phyloP scores from a whole-genome alignment of 1,140 invertebrate species.

The Drosophila parabipectinata region DNA sequence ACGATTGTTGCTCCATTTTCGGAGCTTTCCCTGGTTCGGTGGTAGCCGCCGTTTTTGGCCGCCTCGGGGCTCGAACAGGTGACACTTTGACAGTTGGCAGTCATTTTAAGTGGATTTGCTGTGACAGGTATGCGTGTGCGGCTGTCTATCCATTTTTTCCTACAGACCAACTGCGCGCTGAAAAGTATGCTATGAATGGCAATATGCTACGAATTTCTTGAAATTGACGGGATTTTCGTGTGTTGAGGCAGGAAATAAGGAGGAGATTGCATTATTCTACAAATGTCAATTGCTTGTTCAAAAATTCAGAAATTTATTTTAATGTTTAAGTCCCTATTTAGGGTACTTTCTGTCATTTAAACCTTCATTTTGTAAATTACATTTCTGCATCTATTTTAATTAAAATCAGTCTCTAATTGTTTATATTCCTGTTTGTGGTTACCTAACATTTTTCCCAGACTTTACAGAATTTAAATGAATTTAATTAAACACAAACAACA shows the following conservation, averaged over 20 bases:
- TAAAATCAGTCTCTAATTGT: conserved; percentile 7
- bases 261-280: background rate
- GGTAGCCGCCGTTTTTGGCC: conserved; percentile 18
- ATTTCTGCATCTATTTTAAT: conserved; percentile 11
- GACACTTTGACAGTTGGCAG: conserved; percentile 68
- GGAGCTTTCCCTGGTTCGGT: conserved; percentile 24
- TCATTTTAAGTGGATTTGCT: conserved; percentile 74
- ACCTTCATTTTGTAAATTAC: background rate
- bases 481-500: conserved; percentile 38
- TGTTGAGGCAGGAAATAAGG: background rate
- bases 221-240: conserved; percentile 15
- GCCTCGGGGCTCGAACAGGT: conserved; percentile 51
- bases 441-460: background rate
- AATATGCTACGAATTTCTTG: conserved; percentile 2
- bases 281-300: background rate
- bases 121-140: conserved; percentile 59
- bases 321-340: background rate
- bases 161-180: background rate
- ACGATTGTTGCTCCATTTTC: conserved; percentile 51
- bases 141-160: conserved; percentile 6
- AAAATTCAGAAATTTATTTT: background rate
- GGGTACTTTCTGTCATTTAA: background rate
- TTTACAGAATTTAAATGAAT: conserved; percentile 1
- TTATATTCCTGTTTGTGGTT: conserved; percentile 4
- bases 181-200: conserved; percentile 42